Evolutionary conservation across 1,140 invertebrate species (phyloP), one percentile per base, ranked within the genome.

Genomic region (Pectinophora gossypiella): DNA sequence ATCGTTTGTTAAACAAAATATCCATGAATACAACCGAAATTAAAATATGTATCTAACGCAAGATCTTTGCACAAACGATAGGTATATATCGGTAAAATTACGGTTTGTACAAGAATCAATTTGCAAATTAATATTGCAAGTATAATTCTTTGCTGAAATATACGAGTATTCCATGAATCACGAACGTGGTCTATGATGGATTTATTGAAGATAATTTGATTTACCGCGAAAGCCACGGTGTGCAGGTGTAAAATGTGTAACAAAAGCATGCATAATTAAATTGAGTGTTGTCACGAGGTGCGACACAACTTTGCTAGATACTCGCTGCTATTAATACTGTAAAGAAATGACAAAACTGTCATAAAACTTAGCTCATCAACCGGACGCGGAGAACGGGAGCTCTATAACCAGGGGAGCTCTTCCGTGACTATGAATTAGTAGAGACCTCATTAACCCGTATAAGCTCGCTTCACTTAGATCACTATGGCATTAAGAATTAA

Each of bases 391-490:
- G 48, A 22, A 19, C 10, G 15, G 13, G 13, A 15, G 36, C 16
- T 66, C 65, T 66, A 66, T 68, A 72, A 68, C 72, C 72, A 59
- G 59, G 61, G 63, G 59, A 60, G 66, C 62, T 60, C 54, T 75
- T 78, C 64, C 68, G 60, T 68, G 64, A 68, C 60, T 68, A 71
- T 82, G 72, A 85, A 82, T 77, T 81, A 85, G 71, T 68, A 65
- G 68, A 51, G 63, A 72, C 72, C 76, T 80, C 74, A 83, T 85
- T 85, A 85, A 85, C 74, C 77, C 68, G 79, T 56, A 79, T 79
- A 66, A 81, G 64, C 68, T 51, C 44, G 59, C 49, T 42, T 56
- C 47, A 57, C 68, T 77, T 68, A 77, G 71, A 81, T 77, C 68
- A 74, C 64, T 72, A 67, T 70, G 59, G 66, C 62, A 72, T 78